Evolutionary conservation across 2,888 invertebrate species (phyloP), one percentile per base, ranked within the genome.

Genomic region (Protophormia terraenovae): DNA sequence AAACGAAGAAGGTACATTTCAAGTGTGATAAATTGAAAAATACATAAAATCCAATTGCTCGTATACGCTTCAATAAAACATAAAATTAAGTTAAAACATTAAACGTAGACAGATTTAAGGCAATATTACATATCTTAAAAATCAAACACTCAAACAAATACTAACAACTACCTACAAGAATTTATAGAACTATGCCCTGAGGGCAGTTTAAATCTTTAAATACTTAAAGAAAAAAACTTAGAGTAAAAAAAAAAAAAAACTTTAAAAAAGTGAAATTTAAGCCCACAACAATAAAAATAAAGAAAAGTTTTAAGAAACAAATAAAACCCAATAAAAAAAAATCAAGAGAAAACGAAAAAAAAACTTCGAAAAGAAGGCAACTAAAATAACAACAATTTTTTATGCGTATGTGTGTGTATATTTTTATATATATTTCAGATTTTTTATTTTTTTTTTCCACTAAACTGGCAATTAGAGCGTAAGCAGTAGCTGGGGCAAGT

Each of bases 11-110:
- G 45, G 72, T 72, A 53, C 29, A 76, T 50, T 72, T 76, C 45
- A 77, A 77, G 76, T 84, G 77, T 84, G 80, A 77, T 72, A 80
- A 84, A 84, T 81, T 77, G 76, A 35, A 60, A 73, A 80, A 84
- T 60, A 66, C 60, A 60, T 60, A 38, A 84, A 84, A 84, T 75
- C 64, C 66, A 75, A 72, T 84, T 76, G 58, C 53, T 80, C 41
- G 45, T 72, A 53, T 53, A 80, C 66, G 72, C 72, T 76, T 71
- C 60, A 84, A 72, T 76, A 84, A 80, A 77, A 73, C 45, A 35
- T 7, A 77, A 73, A 76, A 77, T 80, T 77, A 84, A 80, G 69
- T 77, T 66, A 71, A 71, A 77, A 47, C 71, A 77, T 77, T 72
- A 77, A 83, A 55, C 66, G 72, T 77, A 55, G 64, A 16, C 22